Conservation (phyloP, 2,797 vertebrate species). For the Acanthurus lineatus region DNA sequence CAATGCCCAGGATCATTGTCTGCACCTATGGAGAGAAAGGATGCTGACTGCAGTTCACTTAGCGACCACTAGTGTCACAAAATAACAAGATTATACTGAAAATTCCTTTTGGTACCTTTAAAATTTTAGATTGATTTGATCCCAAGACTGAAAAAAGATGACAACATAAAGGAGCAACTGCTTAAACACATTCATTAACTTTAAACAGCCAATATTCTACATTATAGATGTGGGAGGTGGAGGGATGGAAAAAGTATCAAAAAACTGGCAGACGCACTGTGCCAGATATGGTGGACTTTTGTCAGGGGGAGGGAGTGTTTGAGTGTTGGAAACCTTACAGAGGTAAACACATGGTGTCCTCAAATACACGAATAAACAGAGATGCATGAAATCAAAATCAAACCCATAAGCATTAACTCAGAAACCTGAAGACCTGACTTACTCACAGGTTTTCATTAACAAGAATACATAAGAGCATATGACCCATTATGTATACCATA, state of each 20-base stretch:
- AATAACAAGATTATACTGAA: no score
- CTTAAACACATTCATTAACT: slow-evolving; percentile 7
- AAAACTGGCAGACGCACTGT: slow-evolving; percentile 16
- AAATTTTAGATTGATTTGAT: background rate
- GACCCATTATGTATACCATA: background rate
- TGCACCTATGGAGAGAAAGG: no score
- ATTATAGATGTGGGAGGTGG: slow-evolving; percentile 7
- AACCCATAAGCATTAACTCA: background rate
- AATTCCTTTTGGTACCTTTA: no score
- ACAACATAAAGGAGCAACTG: background rate
- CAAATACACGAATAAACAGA: background rate
- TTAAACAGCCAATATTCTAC: background rate
- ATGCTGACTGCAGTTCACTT: no score
- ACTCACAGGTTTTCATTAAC: background rate
- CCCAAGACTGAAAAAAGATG: background rate
- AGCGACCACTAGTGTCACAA: no score
- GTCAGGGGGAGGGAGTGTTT: background rate
- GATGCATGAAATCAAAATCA: background rate
- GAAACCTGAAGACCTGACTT: background rate
- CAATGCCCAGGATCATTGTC: no score
- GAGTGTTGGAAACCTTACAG: background rate
- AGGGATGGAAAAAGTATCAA: slow-evolving; percentile 7
- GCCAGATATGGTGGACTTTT: slow-evolving; percentile 43
- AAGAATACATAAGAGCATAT: background rate
- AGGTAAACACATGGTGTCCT: background rate